Percentiles rank a stretch among this genome's conserved stretches.
Conservation (phyloP, 2,888 invertebrate genomes). For the Spilarctia lutea region DNA sequence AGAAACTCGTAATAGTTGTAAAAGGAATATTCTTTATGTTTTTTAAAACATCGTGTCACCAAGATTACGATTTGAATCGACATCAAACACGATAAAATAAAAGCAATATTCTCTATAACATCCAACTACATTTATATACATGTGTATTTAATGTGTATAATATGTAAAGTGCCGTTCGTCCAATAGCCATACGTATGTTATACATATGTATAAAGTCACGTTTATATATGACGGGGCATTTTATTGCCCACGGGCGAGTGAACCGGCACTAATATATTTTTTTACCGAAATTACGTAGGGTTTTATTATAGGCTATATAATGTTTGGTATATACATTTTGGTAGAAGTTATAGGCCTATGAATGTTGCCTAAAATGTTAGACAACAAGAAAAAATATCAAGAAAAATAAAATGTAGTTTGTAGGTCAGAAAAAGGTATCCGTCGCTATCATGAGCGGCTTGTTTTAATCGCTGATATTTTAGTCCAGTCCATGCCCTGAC, state of each 20-base stretch:
- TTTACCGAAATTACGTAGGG: slow-evolving; percentile 53
- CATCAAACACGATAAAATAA: neutral
- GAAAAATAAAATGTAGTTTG: no score
- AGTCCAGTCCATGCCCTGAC: no score
- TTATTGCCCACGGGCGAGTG: slow-evolving; percentile 54
- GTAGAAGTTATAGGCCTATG: slow-evolving; percentile 14
- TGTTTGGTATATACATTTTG: slow-evolving; percentile 25
- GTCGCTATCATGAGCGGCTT: no score
- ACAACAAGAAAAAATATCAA: no score
- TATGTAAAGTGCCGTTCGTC: slow-evolving; percentile 49
- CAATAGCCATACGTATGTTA: slow-evolving; percentile 33
- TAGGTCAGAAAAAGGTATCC: no score
- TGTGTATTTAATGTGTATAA: slow-evolving; percentile 40
- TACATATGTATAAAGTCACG: slow-evolving; percentile 18
- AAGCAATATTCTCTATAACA: neutral
- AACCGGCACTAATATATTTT: slow-evolving; percentile 52
- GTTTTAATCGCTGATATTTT: no score
- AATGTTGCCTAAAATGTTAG: neutral
- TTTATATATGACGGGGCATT: slow-evolving; percentile 49
- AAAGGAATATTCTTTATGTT: no score
- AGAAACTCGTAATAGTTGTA: no score
- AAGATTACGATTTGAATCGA: neutral
- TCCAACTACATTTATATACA: slow-evolving; percentile 6
- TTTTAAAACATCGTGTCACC: neutral
- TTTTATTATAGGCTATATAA: slow-evolving; percentile 25